Evolutionary conservation across 2,113 vertebrate genomes (phyloP).

Genomic region (Ceyx melanurus): DNA sequence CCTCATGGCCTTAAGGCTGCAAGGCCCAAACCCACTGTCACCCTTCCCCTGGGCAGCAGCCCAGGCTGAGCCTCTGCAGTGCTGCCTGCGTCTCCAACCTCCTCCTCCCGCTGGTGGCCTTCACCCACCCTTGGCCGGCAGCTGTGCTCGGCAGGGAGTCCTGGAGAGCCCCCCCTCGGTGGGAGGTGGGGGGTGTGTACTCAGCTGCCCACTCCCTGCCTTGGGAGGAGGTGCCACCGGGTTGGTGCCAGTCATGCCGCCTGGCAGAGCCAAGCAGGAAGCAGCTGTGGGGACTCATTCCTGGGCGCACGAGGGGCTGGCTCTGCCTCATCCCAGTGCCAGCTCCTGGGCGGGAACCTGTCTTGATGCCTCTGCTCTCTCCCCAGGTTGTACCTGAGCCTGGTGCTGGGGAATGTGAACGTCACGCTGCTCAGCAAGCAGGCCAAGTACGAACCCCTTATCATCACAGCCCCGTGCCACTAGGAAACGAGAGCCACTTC

Average conservation of each 20-base stretch:
- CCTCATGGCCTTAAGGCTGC: neutral
- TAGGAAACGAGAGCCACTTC: neutral
- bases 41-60: neutral
- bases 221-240: neutral
- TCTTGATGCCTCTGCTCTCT: neutral
- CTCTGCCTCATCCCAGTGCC: neutral
- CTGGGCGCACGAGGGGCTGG: neutral
- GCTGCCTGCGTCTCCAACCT: neutral
- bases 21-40: neutral
- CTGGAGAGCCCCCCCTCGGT: fast-evolving
- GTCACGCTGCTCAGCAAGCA: constrained; percentile 94
- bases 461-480: neutral
- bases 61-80: neutral
- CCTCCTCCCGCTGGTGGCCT: neutral
- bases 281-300: neutral
- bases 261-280: neutral
- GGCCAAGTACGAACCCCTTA: constrained; percentile 80
- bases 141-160: fast-evolving
- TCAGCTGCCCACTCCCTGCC: neutral
- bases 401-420: constrained; percentile 94
- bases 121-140: neutral
- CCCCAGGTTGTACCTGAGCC: constrained; percentile 89
- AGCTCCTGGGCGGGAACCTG: neutral
- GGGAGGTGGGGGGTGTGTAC: neutral
- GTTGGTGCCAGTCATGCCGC: neutral